A percentile compares a stretch with the other conserved stretches of the same genome.
Conservation (phyloP, 1,140 invertebrate species). For the Orchestia grillus region DNA sequence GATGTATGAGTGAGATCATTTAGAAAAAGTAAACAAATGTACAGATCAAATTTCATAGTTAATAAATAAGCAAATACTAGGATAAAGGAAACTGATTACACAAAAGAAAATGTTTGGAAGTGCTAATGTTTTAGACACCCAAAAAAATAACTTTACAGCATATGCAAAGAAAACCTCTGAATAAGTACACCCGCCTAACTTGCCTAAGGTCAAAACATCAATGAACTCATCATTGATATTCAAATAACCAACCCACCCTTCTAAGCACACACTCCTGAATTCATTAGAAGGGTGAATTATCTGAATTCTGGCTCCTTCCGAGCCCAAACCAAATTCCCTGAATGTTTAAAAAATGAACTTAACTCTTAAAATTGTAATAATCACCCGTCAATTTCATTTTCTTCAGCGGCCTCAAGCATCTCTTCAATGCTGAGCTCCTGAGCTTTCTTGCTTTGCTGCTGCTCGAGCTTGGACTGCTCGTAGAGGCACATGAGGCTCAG, state of each 20-base stretch:
- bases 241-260: background rate
- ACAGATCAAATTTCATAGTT: background rate
- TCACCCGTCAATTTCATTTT: background rate
- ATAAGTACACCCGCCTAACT: no score
- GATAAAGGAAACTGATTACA: background rate
- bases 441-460: background rate
- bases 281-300: no score
- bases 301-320: no score
- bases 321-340: no score
- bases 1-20: no score
- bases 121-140: background rate
- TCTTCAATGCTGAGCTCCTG: background rate
- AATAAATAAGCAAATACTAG: background rate
- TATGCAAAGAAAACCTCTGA: background rate
- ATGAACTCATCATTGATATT: background rate
- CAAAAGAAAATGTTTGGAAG: no score
- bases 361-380: background rate
- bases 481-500: slow-evolving; percentile 57
- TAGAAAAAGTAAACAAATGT: background rate
- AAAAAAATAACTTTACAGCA: background rate
- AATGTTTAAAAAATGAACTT: no score
- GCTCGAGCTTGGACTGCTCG: background rate
- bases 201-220: no score
- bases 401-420: slow-evolving; percentile 23
- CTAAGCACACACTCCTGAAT: no score